Percentiles rank a stretch among this genome's conserved stretches.
phyloP scores from a whole-genome alignment of 2,797 vertebrate genomes.

The Enteromius mattozi region DNA sequence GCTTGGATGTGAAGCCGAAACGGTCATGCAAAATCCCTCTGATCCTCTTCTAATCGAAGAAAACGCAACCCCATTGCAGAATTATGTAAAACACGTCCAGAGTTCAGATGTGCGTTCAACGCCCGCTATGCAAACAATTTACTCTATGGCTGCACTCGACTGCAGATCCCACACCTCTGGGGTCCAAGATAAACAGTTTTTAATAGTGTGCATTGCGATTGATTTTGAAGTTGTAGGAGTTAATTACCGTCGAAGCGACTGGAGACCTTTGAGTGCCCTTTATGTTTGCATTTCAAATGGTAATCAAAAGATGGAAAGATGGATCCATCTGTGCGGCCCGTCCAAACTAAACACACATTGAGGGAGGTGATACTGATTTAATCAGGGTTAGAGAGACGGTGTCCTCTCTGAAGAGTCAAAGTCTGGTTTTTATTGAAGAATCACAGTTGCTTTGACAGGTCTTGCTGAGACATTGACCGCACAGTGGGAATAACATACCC shows the following conservation, averaged over 20 bases:
- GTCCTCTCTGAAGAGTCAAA: conserved; percentile 34
- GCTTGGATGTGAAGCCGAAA: not conserved
- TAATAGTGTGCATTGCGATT: conserved; percentile 52
- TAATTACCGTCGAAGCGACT: conserved; percentile 60
- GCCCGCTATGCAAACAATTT: conserved; percentile 49
- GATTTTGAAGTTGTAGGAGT: conserved; percentile 57
- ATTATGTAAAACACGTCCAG: conserved; percentile 52
- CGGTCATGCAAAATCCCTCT: conserved; percentile 11
- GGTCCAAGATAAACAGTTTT: conserved; percentile 66
- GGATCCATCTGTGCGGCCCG: conserved; percentile 23
- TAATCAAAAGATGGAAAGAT: conserved; percentile 60
- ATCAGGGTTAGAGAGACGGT: conserved; percentile 37
- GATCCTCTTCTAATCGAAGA: conserved; percentile 37
- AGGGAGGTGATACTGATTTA: conserved; percentile 56
- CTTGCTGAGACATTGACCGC: conserved; percentile 16
- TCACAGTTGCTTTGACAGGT: conserved; percentile 55
- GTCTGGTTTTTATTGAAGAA: conserved; percentile 40
- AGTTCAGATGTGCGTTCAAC: conserved; percentile 20
- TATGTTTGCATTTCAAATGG: conserved; percentile 61
- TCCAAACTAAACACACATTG: conserved; percentile 59
- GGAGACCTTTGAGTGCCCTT: conserved; percentile 47
- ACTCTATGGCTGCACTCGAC: conserved; percentile 29
- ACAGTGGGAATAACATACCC: conserved; percentile 32
- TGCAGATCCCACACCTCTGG: conserved; percentile 45
- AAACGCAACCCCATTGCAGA: conserved; percentile 4